Conservation (phyloP, 2,113 vertebrate genomes). For the Sinocyclocheilus grahami region DNA sequence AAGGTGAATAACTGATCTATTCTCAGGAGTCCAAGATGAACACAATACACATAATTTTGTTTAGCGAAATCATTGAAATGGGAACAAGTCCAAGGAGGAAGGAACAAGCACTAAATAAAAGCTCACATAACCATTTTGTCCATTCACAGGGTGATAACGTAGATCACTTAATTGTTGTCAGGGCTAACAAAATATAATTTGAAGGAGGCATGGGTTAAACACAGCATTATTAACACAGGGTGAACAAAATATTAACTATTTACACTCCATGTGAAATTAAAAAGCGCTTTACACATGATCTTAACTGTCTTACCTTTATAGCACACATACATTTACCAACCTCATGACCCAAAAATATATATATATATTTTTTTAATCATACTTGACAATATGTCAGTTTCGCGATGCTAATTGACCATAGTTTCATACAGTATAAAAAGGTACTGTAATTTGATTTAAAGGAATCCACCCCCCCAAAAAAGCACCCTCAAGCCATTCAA, state of each 20-base stretch:
- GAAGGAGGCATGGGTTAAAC: constrained; percentile 12
- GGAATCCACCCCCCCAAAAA: too few relatives aligned
- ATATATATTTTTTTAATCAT: background rate
- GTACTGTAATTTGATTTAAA: background rate
- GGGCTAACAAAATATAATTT: background rate
- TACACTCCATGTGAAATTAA: constrained; percentile 67
- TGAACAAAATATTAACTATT: constrained; percentile 68
- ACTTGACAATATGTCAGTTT: constrained; percentile 12
- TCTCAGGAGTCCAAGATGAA: constrained; percentile 14
- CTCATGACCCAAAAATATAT: constrained; percentile 27
- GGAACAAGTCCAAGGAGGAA: constrained; percentile 31
- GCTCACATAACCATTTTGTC: background rate
- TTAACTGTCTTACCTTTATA: constrained; percentile 52
- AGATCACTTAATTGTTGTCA: background rate
- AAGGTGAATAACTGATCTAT: constrained; percentile 27
- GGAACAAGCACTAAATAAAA: constrained; percentile 21
- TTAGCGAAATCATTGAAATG: constrained; percentile 35
- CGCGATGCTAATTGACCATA: background rate
- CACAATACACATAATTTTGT: constrained; percentile 10
- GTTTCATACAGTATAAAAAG: background rate
- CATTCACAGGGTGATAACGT: background rate
- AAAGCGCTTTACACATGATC: constrained; percentile 73
- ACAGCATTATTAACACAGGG: constrained; percentile 50
- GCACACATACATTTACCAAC: constrained; percentile 41
- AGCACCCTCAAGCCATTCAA: background rate